phyloP scores from a whole-genome alignment of 2,797 vertebrate species.

The Myotis myotis region DNA sequence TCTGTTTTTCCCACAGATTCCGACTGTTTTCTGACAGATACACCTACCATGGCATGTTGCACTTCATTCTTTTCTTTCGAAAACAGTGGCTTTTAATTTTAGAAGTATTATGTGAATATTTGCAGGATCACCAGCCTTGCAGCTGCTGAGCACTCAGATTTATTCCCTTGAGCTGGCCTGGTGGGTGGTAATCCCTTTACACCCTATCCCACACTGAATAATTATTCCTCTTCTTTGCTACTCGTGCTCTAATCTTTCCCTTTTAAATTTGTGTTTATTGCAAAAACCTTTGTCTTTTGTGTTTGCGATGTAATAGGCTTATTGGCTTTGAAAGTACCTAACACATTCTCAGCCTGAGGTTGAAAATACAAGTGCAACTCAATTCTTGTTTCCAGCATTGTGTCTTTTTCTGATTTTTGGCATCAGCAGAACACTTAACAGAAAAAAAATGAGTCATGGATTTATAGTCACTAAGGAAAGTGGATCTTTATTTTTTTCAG shows the following conservation, averaged over 20 bases:
- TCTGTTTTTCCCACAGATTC: conserved; percentile 1
- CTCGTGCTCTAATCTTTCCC: conserved; percentile 67
- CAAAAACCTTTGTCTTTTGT: conserved; percentile 77
- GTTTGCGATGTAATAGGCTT: conserved; percentile 80
- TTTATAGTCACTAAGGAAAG: conserved; percentile 49
- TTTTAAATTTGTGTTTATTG: conserved; percentile 78
- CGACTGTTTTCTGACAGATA: neutral
- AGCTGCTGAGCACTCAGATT: conserved; percentile 66
- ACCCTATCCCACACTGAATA: conserved; percentile 39
- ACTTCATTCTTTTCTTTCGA: neutral
- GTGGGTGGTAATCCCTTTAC: conserved; percentile 69
- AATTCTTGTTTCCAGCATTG: conserved; percentile 22
- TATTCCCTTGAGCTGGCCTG: conserved; percentile 62
- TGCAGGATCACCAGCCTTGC: conserved; percentile 27
- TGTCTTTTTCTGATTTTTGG: conserved; percentile 54
- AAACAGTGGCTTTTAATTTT: conserved; percentile 47
- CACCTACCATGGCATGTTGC: neutral
- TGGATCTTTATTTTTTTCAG: conserved; percentile 45
- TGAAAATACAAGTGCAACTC: neutral
- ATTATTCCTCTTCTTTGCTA: conserved; percentile 73
- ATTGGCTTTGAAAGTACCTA: conserved; percentile 72
- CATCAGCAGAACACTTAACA: conserved; percentile 61
- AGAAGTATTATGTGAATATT: conserved; percentile 53
- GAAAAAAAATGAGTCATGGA: conserved; percentile 56
- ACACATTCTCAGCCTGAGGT: conserved; percentile 64